phyloP scores from a whole-genome alignment of 2,888 invertebrate species.

The Scaptomyza reducta region DNA sequence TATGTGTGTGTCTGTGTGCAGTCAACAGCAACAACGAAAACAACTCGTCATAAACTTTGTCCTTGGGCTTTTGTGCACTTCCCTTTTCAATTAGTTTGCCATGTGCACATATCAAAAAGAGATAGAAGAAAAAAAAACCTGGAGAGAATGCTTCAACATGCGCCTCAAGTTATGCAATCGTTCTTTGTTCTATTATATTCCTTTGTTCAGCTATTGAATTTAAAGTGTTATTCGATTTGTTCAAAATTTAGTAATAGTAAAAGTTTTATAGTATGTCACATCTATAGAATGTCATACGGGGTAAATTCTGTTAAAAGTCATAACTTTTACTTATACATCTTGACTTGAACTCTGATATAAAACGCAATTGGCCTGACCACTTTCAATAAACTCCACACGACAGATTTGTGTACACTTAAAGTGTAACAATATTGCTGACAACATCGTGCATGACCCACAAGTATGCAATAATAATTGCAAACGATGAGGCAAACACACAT shows the following conservation, averaged over 20 bases:
- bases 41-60: conserved; percentile 69
- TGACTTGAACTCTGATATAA: too few species aligned
- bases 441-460: conserved; percentile 28
- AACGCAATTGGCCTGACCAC: not conserved
- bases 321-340: not conserved
- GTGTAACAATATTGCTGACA: conserved; percentile 5
- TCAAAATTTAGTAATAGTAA: not conserved
- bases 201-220: conserved; percentile 31
- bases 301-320: not conserved
- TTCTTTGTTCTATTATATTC: conserved; percentile 18
- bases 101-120: conserved; percentile 45
- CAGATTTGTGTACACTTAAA: conserved; percentile 5
- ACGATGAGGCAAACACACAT: conserved; percentile 54
- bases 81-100: conserved; percentile 71
- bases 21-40: conserved; percentile 32
- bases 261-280: not conserved
- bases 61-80: conserved; percentile 55
- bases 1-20: conserved; percentile 17
- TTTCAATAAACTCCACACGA: conserved; percentile 1
- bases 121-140: not conserved
- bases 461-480: conserved; percentile 73
- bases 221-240: conserved; percentile 18
- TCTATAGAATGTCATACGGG: not conserved
- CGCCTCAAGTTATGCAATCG: conserved; percentile 46
- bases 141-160: conserved; percentile 37